A percentile compares a stretch with the other conserved stretches of the same genome.
Evolutionary conservation across 1,140 invertebrate species (phyloP).

Genomic region (Globodera ellingtonae): DNA sequence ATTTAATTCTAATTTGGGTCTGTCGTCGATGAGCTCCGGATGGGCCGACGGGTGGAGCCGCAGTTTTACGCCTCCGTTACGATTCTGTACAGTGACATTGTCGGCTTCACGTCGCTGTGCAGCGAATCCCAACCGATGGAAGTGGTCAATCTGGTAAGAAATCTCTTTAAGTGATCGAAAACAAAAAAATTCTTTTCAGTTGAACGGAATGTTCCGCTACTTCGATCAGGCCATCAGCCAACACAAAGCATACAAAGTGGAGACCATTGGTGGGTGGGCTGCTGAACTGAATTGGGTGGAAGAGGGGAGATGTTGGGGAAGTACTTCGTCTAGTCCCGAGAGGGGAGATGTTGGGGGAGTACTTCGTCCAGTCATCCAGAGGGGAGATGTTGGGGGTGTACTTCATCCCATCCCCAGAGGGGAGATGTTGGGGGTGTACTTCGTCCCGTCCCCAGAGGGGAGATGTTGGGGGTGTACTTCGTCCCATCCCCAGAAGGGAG

Average conservation of each 20-base stretch:
- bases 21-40: slow-evolving; percentile 50
- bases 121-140: slow-evolving; percentile 55
- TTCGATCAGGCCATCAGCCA: slow-evolving; percentile 50
- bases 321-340: too few relatives aligned
- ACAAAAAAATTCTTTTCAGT: neutral
- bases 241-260: slow-evolving; percentile 53
- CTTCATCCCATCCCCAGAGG: too few relatives aligned
- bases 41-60: slow-evolving; percentile 51
- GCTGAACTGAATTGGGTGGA: neutral
- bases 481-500: too few relatives aligned
- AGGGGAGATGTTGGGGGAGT: too few relatives aligned
- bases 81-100: slow-evolving; percentile 57
- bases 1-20: slow-evolving; percentile 34
- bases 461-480: too few relatives aligned
- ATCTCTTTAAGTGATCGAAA: neutral
- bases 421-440: too few relatives aligned
- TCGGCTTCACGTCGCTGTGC: slow-evolving; percentile 55
- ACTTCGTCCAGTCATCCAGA: too few relatives aligned
- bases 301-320: too few relatives aligned
- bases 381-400: too few relatives aligned
- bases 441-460: too few relatives aligned
- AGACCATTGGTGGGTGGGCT: slow-evolving; percentile 45
- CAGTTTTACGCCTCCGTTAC: slow-evolving; percentile 54
- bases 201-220: slow-evolving; percentile 56
- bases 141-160: slow-evolving; percentile 40